Evolutionary conservation across 2,797 vertebrate genomes (phyloP).

Genomic region (Pangasius macronema): DNA sequence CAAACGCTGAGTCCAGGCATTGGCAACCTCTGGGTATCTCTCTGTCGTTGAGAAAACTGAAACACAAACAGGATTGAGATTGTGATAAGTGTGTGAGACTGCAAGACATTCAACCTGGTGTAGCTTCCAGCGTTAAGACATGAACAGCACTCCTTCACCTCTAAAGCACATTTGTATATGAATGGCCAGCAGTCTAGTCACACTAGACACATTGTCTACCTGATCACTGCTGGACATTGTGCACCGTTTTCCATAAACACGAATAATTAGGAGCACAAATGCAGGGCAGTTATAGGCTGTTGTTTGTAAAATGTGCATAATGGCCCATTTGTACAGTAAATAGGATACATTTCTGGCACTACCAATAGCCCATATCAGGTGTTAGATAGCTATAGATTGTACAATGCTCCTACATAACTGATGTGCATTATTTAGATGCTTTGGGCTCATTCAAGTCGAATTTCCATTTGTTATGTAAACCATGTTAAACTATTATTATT

Average conservation of each 20-base stretch:
- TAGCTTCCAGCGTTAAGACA: slow-evolving; percentile 26
- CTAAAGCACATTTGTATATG: slow-evolving; percentile 55
- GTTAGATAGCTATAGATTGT: not conserved
- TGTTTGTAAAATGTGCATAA: slow-evolving; percentile 65
- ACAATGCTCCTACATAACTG: not conserved
- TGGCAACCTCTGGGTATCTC: slow-evolving; percentile 57
- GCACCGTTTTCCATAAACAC: slow-evolving; percentile 63
- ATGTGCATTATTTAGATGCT: not conserved
- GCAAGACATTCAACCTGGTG: slow-evolving; percentile 2
- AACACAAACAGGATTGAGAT: slow-evolving; percentile 30
- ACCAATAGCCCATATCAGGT: not conserved
- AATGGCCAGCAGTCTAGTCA: slow-evolving; percentile 53
- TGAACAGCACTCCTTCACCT: slow-evolving; percentile 22
- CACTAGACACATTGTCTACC: slow-evolving; percentile 65
- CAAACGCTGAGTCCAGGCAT: slow-evolving; percentile 69
- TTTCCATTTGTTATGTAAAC: not conserved
- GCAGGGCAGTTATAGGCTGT: slow-evolving; percentile 63
- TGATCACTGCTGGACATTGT: slow-evolving; percentile 63
- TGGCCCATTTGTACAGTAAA: slow-evolving; percentile 38
- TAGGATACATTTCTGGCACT: slow-evolving; percentile 6
- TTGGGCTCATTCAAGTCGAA: not conserved
- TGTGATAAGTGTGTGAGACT: slow-evolving; percentile 22
- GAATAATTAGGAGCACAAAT: slow-evolving; percentile 64
- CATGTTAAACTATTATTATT: not conserved
- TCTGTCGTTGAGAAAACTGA: slow-evolving; percentile 54